Conservation (phyloP, 2,888 invertebrate species). For the Poecilus cupreus region DNA sequence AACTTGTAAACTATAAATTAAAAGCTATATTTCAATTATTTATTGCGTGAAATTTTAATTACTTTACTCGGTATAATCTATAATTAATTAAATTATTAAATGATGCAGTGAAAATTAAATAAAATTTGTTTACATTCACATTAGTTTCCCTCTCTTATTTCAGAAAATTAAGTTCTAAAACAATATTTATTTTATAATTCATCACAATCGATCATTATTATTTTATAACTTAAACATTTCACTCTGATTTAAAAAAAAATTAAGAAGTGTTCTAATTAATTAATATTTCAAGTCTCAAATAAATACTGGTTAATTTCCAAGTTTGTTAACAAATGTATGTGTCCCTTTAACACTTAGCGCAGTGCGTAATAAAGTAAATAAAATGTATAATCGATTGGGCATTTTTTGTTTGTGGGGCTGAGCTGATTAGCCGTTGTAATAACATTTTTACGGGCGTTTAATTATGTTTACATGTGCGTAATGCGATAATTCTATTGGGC, state of each 20-base stretch:
- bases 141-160: too few species aligned
- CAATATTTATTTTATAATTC: too few species aligned
- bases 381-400: slow-evolving; percentile 12
- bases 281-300: too few species aligned
- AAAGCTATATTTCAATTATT: not conserved
- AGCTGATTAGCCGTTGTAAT: slow-evolving; percentile 37
- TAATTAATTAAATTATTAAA: not conserved
- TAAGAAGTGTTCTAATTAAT: too few species aligned
- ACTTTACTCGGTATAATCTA: not conserved
- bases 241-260: too few species aligned
- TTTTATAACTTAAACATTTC: too few species aligned
- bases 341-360: not conserved
- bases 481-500: slow-evolving; percentile 31
- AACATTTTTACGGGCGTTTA: slow-evolving; percentile 40
- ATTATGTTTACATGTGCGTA: slow-evolving; percentile 36
- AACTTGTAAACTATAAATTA: not conserved
- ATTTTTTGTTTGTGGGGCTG: slow-evolving; percentile 29
- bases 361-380: not conserved
- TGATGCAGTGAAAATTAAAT: not conserved
- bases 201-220: too few species aligned
- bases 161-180: too few species aligned
- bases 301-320: too few species aligned
- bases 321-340: too few species aligned
- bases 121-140: not conserved
- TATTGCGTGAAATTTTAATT: not conserved